Conservation (phyloP, 2,113 vertebrate species). For the Pao palembangensis region DNA sequence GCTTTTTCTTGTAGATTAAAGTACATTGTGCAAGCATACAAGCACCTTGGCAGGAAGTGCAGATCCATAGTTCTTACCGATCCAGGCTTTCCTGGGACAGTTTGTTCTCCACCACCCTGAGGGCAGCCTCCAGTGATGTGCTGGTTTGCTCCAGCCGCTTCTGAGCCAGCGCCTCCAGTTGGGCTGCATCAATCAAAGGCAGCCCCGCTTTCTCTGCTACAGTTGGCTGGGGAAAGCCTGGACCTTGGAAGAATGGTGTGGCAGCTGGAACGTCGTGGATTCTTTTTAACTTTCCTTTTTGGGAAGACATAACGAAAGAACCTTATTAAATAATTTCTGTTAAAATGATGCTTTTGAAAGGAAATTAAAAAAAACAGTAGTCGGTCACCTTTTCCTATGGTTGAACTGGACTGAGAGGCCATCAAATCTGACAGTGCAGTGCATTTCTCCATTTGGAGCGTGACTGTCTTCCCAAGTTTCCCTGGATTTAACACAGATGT, state of each 20-base stretch:
- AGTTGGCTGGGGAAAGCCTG: constrained; percentile 15
- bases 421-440: too few species aligned
- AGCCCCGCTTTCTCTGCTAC: constrained; percentile 33
- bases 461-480: too few species aligned
- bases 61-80: constrained; percentile 61
- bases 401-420: too few species aligned
- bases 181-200: constrained; percentile 6
- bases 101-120: constrained; percentile 82
- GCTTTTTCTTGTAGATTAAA: too few species aligned
- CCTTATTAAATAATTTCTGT: too few species aligned
- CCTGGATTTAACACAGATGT: background rate
- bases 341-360: background rate
- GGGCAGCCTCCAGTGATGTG: constrained; percentile 76
- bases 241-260: constrained; percentile 40
- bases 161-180: constrained; percentile 64
- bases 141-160: constrained; percentile 84
- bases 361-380: too few species aligned
- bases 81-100: constrained; percentile 65
- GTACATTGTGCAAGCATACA: too few species aligned
- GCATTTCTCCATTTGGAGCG: too few species aligned
- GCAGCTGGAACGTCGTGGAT: constrained; percentile 53
- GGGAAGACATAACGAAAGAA: background rate
- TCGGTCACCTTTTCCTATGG: too few species aligned
- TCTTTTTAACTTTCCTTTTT: constrained; percentile 21
- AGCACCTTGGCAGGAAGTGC: too few species aligned